Evolutionary conservation across 2,113 vertebrate genomes (phyloP), one percentile per base, ranked within the genome.

Genomic region (Silurus meridionalis): DNA sequence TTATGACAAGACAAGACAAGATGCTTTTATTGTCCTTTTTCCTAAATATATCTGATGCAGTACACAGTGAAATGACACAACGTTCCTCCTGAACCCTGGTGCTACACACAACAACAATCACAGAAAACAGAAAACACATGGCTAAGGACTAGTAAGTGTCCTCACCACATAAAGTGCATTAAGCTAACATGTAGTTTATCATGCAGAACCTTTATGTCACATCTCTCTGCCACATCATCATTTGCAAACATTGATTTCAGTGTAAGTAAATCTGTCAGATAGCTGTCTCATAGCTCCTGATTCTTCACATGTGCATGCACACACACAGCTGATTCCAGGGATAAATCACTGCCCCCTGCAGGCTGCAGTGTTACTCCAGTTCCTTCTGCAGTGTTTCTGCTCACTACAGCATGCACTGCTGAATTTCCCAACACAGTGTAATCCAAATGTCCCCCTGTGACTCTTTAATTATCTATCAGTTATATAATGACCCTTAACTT

Each of bases 211-310:
- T 69, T 46, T 14, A 14, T 37, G 2, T 28, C 6, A 0, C 6
- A 15, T 28, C 66, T 67, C 64, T 25, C 9, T 66, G 4, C 13
- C n/a, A 0, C 64, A 67, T 28, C 7, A 67, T 57, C 13, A 57
- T 28, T 25, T 13, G 25, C 23, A 67, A 67, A 67, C 64, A 10
- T 67, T 67, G 25, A 2, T 37, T 69, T 37, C 66, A 69, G 14
- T 37, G 6, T 55, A 67, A 82, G 48, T 55, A 67, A 67, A 83
- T 69, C 63, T 21, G 55, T 21, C 64, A 83, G 17, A 17, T 2
- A n/a, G n/a, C 11, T 21, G 48, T n/a, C 4, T 46, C 15, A 71
- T 15, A 83, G 82, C 82, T 83, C 82, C n/a, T 28, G 46, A 81
- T 6, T 19, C 37, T 25, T n/a, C 15, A 66, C 79, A 82, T 13